Evolutionary conservation across 2,113 vertebrate species (phyloP).

Genomic region (Globicephala melas): DNA sequence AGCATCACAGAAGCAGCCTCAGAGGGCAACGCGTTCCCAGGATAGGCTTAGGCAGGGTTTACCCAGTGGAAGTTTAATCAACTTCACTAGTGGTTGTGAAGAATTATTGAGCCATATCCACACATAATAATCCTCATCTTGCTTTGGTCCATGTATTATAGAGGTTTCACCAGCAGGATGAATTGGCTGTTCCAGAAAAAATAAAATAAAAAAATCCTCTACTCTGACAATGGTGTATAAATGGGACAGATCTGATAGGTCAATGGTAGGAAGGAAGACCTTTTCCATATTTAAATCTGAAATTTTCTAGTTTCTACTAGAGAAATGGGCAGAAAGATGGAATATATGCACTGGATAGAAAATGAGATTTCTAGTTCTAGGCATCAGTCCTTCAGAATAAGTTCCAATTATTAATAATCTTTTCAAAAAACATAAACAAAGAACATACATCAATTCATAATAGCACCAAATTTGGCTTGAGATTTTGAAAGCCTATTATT

Average conservation of each 20-base stretch:
- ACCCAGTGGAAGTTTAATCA: neutral
- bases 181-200: neutral
- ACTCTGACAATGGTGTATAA: neutral
- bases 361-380: slow-evolving; percentile 20
- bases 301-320: neutral
- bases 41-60: neutral
- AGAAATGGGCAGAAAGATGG: slow-evolving; percentile 15
- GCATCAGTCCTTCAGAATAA: slow-evolving; percentile 35
- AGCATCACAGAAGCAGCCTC: neutral
- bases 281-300: neutral
- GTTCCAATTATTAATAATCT: slow-evolving; percentile 36
- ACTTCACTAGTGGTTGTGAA: neutral
- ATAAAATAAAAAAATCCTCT: neutral
- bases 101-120: neutral
- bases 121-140: neutral
- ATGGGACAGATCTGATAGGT: neutral
- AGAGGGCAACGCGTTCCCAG: neutral
- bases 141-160: neutral
- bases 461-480: slow-evolving; percentile 56
- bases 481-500: slow-evolving; percentile 67
- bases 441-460: slow-evolving; percentile 43
- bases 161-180: neutral
- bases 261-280: neutral
- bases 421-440: slow-evolving; percentile 33
- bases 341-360: neutral